Conservation (phyloP, 2,888 invertebrate genomes). For the Maniola hyperantus region DNA sequence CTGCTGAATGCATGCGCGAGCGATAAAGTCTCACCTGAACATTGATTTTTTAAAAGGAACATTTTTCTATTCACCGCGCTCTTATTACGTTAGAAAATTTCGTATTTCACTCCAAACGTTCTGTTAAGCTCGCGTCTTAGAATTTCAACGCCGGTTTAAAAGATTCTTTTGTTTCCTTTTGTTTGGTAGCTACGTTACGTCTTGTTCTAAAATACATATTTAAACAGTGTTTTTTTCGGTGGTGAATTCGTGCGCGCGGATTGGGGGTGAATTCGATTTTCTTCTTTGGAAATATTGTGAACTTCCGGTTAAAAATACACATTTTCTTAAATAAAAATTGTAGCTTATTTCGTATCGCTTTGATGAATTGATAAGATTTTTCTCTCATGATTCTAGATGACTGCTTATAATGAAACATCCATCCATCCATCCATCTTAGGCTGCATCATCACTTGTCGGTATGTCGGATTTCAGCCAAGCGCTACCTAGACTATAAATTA, state of each 20-base stretch:
- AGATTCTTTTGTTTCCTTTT: slow-evolving; percentile 25
- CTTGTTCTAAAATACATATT: slow-evolving; percentile 27
- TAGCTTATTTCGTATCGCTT: no score
- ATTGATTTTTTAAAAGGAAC: slow-evolving; percentile 59
- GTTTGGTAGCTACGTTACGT: slow-evolving; percentile 16
- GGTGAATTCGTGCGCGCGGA: not conserved
- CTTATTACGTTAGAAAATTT: slow-evolving; percentile 38
- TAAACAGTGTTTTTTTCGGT: slow-evolving; percentile 16
- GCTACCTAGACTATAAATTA: no score
- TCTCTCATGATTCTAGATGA: not conserved
- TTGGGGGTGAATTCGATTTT: slow-evolving; percentile 8
- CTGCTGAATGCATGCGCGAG: slow-evolving; percentile 59
- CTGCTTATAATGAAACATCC: no score
- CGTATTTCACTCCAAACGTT: slow-evolving; percentile 31
- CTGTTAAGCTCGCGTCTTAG: slow-evolving; percentile 29
- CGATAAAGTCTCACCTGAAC: slow-evolving; percentile 62
- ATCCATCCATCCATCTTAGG: no score
- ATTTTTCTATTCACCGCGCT: slow-evolving; percentile 41
- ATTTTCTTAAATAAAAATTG: not conserved
- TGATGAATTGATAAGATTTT: not conserved
- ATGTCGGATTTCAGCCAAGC: no score
- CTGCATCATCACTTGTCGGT: no score
- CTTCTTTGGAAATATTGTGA: not conserved
- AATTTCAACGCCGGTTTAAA: slow-evolving; percentile 30
- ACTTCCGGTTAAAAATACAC: not conserved